Evolutionary conservation across 2,797 vertebrate species (phyloP).

Genomic region (Myotis planiceps): DNA sequence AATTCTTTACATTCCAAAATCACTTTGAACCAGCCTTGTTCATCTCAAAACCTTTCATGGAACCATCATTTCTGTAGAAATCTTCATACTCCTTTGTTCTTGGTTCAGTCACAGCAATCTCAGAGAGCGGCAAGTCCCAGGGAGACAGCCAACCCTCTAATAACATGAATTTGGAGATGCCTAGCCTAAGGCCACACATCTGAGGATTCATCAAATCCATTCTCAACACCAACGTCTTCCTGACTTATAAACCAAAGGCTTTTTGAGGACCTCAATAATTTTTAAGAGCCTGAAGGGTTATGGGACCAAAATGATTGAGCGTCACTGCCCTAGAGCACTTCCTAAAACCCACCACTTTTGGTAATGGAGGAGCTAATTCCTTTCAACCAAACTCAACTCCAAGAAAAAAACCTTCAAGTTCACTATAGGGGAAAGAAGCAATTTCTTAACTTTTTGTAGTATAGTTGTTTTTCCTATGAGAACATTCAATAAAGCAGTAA

Average conservation of each 20-base stretch:
- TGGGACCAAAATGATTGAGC: neutral
- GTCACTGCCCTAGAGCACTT: neutral
- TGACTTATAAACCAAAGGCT: neutral
- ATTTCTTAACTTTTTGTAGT: neutral
- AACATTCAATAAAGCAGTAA: neutral
- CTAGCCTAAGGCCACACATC: neutral
- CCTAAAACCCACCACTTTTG: neutral
- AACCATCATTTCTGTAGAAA: neutral
- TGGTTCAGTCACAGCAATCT: neutral
- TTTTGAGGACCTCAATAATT: neutral
- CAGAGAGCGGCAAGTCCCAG: neutral
- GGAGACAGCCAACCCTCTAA: neutral
- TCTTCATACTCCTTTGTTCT: neutral
- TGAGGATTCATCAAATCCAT: neutral
- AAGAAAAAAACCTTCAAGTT: neutral
- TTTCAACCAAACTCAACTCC: neutral
- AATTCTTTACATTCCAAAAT: conserved; percentile 22
- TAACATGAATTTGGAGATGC: neutral
- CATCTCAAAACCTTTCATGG: neutral
- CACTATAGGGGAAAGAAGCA: neutral
- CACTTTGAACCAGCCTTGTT: neutral
- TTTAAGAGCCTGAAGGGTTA: neutral
- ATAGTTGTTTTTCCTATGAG: neutral
- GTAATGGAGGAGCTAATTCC: neutral
- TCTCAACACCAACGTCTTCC: neutral